Evolutionary conservation across 1,140 invertebrate genomes (phyloP).

Genomic region (Pseudobourletiella spinata): DNA sequence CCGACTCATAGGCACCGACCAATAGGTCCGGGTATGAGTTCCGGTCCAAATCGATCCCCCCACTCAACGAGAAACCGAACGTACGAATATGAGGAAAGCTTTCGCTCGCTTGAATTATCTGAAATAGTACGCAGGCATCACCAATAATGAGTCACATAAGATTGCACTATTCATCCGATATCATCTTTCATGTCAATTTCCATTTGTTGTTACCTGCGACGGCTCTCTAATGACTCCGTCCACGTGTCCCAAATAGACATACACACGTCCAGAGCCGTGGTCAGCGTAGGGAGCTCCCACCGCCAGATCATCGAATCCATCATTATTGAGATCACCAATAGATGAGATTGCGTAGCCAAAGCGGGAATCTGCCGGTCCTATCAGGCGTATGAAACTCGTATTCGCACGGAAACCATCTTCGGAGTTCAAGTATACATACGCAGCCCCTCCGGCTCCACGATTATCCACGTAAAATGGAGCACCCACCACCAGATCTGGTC

Average conservation of each 20-base stretch:
- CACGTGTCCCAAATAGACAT: conserved; percentile 73
- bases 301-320: conserved; percentile 78
- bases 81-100: conserved; percentile 52
- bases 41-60: conserved; percentile 77
- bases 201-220: conserved; percentile 66
- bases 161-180: background rate
- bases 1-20: conserved; percentile 75
- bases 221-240: conserved; percentile 62
- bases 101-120: conserved; percentile 48
- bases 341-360: conserved; percentile 79
- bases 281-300: conserved; percentile 86
- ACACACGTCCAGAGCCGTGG: conserved; percentile 59
- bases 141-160: background rate
- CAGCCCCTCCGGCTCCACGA: conserved; percentile 66
- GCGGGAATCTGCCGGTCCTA: conserved; percentile 60
- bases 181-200: too few relatives aligned
- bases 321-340: conserved; percentile 83
- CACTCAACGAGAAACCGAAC: conserved; percentile 81
- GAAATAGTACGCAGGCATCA: too few relatives aligned
- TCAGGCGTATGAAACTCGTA: conserved; percentile 49
- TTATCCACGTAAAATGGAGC: conserved; percentile 81
- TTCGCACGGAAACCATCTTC: conserved; percentile 42
- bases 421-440: conserved; percentile 74
- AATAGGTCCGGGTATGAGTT: conserved; percentile 89
- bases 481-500: conserved; percentile 75